Base-by-base conservation (phyloP, 2,797 vertebrate genomes). In the Lacerta viridis region DNA sequence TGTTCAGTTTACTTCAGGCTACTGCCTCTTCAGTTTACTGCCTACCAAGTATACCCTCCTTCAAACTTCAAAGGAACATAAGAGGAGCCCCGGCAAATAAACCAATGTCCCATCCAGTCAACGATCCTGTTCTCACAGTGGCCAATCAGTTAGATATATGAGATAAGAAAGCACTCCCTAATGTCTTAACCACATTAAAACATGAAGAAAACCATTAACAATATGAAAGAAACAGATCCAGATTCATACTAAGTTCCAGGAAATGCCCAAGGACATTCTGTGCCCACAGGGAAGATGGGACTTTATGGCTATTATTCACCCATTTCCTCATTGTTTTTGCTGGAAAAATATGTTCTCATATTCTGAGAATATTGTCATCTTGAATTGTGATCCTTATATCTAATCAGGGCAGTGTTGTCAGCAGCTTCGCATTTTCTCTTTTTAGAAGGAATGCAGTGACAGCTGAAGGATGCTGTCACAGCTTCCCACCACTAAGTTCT, bases 381-480 rank as follows among this genome's bases (percentile, higher is more conserved):
- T 84, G 66, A 88, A 78, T 20, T 78, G 43, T 46, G 17, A 36
- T 75, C 20, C 64, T 83, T 59, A 41, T 55, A 9, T 84, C 76
- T 77, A 77, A 88, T 55, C 74, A 78, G 55, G 18, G 17, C 64
- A 78, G 33, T 29, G 33, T 27, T 71, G 77, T 71, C 85, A 80
- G 29, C 82, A 84, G 69, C 7, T 59, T 59, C 20, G 50, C 61
- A 43, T 15, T 27, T 46, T 76, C 86, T 83, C 72, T 59, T 83
- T 76, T 88, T 55, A 69, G 59, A 78, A 77, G 74, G 33, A 83
- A 88, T 83, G 61, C 25, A 50, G 46, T 25, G 27, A 78, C 74
- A 88, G 87, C 87, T 77, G 87, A 88, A 88, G 68, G 33, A 55
- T 71, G 80, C 36, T 72, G 71, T 76, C 55, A 87, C 6, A 50